A percentile compares a stretch with the other conserved stretches of the same genome.
Conservation (phyloP, 2,113 vertebrate species). For the Brachyhypopomus occidentalis region DNA sequence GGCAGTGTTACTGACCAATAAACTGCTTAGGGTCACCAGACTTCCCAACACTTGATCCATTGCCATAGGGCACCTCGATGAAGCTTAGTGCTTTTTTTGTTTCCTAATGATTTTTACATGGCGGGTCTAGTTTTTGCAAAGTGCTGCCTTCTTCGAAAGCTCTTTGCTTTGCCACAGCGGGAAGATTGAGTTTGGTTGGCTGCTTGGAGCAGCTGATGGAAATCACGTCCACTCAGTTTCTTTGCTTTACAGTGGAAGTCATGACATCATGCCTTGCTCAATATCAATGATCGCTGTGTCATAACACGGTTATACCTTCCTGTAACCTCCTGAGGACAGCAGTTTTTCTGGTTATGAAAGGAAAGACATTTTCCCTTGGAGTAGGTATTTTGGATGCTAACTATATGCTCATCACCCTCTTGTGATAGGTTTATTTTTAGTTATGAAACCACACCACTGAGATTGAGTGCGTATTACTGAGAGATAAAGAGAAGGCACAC, state of each 20-base stretch:
- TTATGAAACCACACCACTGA: background rate
- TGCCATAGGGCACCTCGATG: too few species aligned
- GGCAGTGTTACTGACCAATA: background rate
- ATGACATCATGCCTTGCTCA: background rate
- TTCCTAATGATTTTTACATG: conserved; percentile 7
- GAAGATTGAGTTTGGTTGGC: background rate
- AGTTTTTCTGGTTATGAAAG: background rate
- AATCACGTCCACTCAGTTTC: background rate
- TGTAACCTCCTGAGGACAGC: background rate
- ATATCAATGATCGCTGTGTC: background rate
- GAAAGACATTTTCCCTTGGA: background rate
- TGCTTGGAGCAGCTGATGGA: conserved; percentile 2
- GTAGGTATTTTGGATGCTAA: background rate
- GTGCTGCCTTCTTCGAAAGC: background rate
- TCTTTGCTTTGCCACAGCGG: background rate
- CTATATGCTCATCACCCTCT: too few species aligned
- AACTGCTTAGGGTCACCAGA: background rate
- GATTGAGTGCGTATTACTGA: background rate
- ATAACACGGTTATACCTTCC: background rate
- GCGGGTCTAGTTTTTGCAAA: background rate
- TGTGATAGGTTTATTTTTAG: background rate
- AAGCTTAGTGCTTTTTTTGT: too few species aligned
- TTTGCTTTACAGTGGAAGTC: background rate
- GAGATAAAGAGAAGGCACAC: background rate
- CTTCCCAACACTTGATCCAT: background rate